Conservation (phyloP, 2,888 invertebrate species). For the Drosophila leonis region DNA sequence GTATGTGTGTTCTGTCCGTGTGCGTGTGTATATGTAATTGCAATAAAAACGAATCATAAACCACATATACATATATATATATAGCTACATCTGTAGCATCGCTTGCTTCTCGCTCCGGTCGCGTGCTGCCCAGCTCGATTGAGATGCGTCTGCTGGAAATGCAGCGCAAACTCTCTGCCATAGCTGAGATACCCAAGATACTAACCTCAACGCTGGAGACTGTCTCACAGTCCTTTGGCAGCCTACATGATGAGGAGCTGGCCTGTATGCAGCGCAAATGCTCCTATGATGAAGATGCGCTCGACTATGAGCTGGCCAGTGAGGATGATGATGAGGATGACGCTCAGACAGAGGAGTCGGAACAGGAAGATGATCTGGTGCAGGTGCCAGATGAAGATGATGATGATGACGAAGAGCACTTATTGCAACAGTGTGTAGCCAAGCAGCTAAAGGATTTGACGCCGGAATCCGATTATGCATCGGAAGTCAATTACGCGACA, state of each 20-base stretch:
- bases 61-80: not conserved
- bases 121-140: conserved; percentile 73
- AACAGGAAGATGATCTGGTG: conserved; percentile 45
- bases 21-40: conserved; percentile 35
- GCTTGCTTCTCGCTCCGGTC: conserved; percentile 38
- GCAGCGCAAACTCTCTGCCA: conserved; percentile 85
- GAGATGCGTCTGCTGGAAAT: conserved; percentile 83
- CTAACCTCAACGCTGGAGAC: conserved; percentile 84
- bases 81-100: conserved; percentile 15
- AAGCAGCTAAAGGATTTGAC: conserved; percentile 75
- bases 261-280: conserved; percentile 67
- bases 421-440: conserved; percentile 41
- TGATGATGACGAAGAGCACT: conserved; percentile 12
- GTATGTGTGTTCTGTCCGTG: conserved; percentile 15
- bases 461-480: conserved; percentile 85
- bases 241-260: conserved; percentile 54
- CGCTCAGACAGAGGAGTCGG: conserved; percentile 12
- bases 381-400: conserved; percentile 45
- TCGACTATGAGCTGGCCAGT: conserved; percentile 74
- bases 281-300: conserved; percentile 81
- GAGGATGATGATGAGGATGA: conserved; percentile 19
- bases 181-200: conserved; percentile 85
- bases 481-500: conserved; percentile 78
- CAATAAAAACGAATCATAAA: conserved; percentile 56
- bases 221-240: conserved; percentile 84